Conservation (phyloP, 1,140 invertebrate species). For the Drosophila ananassae region DNA sequence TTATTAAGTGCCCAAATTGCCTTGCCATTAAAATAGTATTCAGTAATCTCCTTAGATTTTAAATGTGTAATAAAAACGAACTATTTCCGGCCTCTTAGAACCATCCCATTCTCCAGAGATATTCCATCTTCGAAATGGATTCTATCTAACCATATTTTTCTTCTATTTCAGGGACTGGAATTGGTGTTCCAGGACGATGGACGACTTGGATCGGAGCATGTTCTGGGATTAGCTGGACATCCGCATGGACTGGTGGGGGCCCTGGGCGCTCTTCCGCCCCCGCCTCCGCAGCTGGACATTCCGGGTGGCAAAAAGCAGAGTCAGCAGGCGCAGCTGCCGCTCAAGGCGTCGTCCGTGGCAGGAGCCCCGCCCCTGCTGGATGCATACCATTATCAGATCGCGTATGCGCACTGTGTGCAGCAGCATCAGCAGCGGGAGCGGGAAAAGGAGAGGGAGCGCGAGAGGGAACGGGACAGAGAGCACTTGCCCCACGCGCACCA, state of each 20-base stretch:
- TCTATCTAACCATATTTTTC: neutral
- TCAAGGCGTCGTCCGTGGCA: constrained; percentile 28
- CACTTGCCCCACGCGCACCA: constrained; percentile 29
- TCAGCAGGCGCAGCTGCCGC: constrained; percentile 31
- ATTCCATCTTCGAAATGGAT: constrained; percentile 18
- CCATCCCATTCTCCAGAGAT: constrained; percentile 42
- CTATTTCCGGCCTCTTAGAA: neutral
- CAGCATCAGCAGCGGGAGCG: constrained; percentile 48
- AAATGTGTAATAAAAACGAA: neutral
- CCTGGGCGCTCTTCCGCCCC: constrained; percentile 51
- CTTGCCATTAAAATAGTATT: neutral
- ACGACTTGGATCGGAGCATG: constrained; percentile 16
- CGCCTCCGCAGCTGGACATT: constrained; percentile 84
- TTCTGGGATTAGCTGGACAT: constrained; percentile 32
- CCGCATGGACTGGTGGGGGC: constrained; percentile 48
- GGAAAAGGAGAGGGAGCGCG: constrained; percentile 44
- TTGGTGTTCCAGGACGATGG: constrained; percentile 69
- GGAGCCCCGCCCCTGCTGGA: constrained; percentile 36
- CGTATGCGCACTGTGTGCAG: constrained; percentile 79
- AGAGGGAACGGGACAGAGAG: constrained; percentile 47
- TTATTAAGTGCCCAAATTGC: constrained; percentile 1
- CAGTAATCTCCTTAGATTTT: neutral
- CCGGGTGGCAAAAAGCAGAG: constrained; percentile 84
- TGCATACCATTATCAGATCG: constrained; percentile 66
- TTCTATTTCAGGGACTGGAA: constrained; percentile 59